Evolutionary conservation across 2,113 vertebrate genomes (phyloP).

Genomic region (Cebus imitator): DNA sequence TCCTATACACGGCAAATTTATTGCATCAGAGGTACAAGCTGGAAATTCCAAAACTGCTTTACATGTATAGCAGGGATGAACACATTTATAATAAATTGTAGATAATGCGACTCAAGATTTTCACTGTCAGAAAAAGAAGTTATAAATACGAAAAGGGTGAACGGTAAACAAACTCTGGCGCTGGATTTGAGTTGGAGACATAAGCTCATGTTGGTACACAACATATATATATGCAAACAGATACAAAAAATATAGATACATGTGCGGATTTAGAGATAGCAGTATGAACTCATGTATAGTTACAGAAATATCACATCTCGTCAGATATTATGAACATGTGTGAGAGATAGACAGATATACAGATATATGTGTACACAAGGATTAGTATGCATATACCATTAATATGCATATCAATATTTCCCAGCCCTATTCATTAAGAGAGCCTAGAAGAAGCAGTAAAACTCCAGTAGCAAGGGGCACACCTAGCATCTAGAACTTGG

Average conservation of each 20-base stretch:
- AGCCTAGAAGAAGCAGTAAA: not conserved
- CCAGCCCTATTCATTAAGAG: not conserved
- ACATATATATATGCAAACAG: not conserved
- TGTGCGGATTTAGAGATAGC: not conserved
- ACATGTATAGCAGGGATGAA: not conserved
- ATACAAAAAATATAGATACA: not conserved
- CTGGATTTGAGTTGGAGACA: not conserved
- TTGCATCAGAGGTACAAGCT: too few species aligned
- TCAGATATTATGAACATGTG: not conserved
- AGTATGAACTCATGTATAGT: not conserved
- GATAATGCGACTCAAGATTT: not conserved
- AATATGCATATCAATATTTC: not conserved
- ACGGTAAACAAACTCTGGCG: not conserved
- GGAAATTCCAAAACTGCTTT: not conserved
- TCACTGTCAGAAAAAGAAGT: not conserved
- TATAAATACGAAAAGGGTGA: not conserved
- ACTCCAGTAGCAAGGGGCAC: not conserved
- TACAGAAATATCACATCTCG: too few species aligned
- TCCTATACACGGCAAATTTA: not conserved
- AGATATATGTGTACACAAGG: not conserved
- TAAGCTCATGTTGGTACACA: not conserved
- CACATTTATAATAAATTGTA: not conserved
- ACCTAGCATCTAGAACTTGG: not conserved
- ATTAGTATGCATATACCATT: not conserved
- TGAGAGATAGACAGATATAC: not conserved